Conservation (phyloP, 2,888 invertebrate species). For the Aporophyla nigra region DNA sequence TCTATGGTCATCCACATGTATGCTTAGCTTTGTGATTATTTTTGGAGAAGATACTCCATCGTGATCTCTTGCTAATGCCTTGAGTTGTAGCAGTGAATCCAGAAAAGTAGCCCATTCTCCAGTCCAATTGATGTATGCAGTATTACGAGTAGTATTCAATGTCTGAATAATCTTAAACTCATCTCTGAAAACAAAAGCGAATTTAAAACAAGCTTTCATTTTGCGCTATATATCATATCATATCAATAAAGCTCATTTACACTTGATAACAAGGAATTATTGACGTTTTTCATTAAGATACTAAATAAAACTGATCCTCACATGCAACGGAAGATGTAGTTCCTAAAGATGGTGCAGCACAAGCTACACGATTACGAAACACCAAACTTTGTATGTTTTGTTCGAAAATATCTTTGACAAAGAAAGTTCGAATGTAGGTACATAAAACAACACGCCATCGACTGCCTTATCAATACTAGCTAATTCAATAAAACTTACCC, state of each 20-base stretch:
- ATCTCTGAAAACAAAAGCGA: not conserved
- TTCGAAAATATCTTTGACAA: not conserved
- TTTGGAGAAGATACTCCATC: constrained; percentile 23
- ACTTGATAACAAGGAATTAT: not conserved
- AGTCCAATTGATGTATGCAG: constrained; percentile 12
- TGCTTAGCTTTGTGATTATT: constrained; percentile 5
- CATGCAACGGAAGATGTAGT: not conserved
- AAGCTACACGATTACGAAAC: not conserved
- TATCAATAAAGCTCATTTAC: no score
- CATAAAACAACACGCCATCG: not conserved
- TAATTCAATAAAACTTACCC: constrained; percentile 3
- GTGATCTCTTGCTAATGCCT: constrained; percentile 1
- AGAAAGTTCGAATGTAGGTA: not conserved
- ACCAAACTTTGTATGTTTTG: not conserved
- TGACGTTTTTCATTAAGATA: not conserved
- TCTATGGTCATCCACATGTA: constrained; percentile 5
- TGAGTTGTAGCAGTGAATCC: constrained; percentile 15
- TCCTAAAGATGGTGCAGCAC: not conserved
- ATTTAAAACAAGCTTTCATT: not conserved
- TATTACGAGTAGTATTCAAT: not conserved
- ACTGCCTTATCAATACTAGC: not conserved
- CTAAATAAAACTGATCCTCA: not conserved
- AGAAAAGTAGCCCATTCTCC: constrained; percentile 11
- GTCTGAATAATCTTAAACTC: constrained; percentile 7
- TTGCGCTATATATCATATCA: not conserved